A percentile compares a stretch with the other conserved stretches of the same genome.
These are phyloP conservation scores for Bergia sp. DNA, from an alignment of 92 coral and sea anemone genomes.

Conservation along the genomic window DNA sequence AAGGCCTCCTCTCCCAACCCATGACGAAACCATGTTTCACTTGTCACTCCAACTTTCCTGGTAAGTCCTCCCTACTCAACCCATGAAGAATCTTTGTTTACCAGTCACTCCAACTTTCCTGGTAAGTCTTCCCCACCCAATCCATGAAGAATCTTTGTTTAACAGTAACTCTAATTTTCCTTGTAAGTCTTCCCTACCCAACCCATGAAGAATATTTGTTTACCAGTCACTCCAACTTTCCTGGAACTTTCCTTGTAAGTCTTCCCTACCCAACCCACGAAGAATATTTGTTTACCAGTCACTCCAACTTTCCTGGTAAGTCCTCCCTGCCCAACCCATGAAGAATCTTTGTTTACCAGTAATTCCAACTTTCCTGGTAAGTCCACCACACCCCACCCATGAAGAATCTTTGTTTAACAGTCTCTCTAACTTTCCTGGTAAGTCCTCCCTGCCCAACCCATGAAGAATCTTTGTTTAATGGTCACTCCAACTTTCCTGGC, in stretches of 20 bases:
- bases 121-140: neutral
- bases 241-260: neutral
- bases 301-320: slow-evolving; percentile 80
- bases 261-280: neutral
- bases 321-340: neutral
- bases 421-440: slow-evolving; percentile 75
- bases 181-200: slow-evolving; percentile 47
- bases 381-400: neutral
- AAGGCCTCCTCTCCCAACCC: neutral
- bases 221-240: neutral
- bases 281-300: slow-evolving; percentile 33
- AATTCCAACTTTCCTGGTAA: too few relatives aligned
- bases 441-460: neutral
- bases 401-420: slow-evolving; percentile 60
- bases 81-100: neutral
- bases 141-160: neutral
- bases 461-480: slow-evolving; percentile 6
- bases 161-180: slow-evolving; percentile 62
- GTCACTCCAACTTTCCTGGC: slow-evolving; percentile 77
- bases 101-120: slow-evolving; percentile 55
- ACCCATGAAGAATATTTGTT: neutral
- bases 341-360: neutral
- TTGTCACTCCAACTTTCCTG: slow-evolving; percentile 74
- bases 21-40: neutral
- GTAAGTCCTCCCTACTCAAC: slow-evolving; percentile 39